Conservation (phyloP, 2,797 vertebrate species). For the Falco berigora region DNA sequence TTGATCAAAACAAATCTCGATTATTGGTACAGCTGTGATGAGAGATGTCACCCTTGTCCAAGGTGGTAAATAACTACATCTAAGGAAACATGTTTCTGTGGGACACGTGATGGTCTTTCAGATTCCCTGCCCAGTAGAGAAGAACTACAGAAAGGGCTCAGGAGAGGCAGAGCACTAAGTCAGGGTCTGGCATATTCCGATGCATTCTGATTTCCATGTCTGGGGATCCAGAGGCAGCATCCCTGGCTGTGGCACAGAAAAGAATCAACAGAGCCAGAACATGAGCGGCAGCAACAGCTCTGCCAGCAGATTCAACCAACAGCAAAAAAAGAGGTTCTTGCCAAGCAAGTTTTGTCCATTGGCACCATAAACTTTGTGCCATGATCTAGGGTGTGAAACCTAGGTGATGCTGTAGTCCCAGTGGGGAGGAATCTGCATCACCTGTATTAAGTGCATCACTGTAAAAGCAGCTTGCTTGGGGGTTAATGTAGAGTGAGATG, state of each 20-base stretch:
- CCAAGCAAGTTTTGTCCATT: background rate
- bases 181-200: background rate
- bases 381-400: background rate
- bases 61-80: background rate
- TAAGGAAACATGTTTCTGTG: background rate
- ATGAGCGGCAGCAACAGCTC: accelerated
- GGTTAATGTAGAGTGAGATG: background rate
- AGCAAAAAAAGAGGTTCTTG: background rate
- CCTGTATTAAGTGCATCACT: background rate
- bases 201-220: background rate
- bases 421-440: background rate
- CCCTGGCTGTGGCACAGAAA: background rate
- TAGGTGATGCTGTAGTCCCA: background rate
- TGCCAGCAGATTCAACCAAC: background rate
- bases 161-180: background rate
- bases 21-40: background rate
- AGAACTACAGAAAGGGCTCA: background rate
- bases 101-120: background rate
- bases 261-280: background rate
- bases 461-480: background rate
- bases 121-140: background rate
- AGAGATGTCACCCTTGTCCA: background rate
- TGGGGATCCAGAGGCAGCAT: background rate
- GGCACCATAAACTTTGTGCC: background rate
- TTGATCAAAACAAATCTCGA: background rate